phyloP scores from a whole-genome alignment of 2,888 invertebrate genomes.

The Orthosia cruda region DNA sequence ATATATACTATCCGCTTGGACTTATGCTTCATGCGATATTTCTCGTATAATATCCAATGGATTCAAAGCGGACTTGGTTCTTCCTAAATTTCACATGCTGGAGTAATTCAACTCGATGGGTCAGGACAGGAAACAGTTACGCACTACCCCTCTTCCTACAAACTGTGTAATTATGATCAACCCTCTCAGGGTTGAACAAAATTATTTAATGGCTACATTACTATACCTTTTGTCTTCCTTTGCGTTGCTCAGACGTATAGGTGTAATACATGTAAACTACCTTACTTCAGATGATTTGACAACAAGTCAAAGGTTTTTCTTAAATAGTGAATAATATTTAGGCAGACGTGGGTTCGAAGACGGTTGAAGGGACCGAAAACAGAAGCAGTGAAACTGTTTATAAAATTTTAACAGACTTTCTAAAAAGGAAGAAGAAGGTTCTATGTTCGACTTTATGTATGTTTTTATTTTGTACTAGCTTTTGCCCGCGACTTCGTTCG shows the following conservation, averaged over 20 bases:
- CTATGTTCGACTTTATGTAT: no score
- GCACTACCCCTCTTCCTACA: no score
- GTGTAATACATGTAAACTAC: neutral
- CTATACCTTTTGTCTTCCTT: neutral
- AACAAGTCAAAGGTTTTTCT: neutral
- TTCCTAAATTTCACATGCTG: neutral
- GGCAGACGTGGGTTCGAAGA: neutral
- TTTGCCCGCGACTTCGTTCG: no score
- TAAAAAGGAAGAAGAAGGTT: no score
- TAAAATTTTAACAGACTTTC: neutral
- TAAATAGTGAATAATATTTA: neutral
- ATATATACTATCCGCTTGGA: constrained; percentile 19
- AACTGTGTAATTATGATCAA: no score
- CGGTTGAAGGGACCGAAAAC: neutral
- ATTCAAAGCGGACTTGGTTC: neutral
- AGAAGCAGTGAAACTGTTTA: neutral
- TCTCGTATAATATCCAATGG: neutral
- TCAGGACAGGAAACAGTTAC: neutral
- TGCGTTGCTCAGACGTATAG: neutral
- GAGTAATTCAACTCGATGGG: neutral
- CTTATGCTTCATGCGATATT: constrained; percentile 10
- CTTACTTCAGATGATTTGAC: neutral
- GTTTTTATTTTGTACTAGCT: no score
- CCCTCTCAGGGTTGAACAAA: no score
- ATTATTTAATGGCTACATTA: neutral